Evolutionary conservation across 2,888 invertebrate genomes (phyloP).

Genomic region (Rapana venosa): DNA sequence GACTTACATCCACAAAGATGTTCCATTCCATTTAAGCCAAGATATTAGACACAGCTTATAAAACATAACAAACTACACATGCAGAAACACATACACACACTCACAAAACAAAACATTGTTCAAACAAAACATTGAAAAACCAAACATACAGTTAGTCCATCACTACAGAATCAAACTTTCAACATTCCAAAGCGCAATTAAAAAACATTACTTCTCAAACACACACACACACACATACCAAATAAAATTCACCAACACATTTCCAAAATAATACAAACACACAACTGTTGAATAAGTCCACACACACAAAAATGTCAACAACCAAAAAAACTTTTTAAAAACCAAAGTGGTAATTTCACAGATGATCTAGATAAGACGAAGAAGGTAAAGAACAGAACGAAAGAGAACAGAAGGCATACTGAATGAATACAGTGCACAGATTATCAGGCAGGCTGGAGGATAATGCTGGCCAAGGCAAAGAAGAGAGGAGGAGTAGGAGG

Average conservation of each 20-base stretch:
- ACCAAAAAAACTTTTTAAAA: not conserved
- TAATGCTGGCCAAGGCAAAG: not conserved
- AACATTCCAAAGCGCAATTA: too few relatives aligned
- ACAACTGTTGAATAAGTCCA: too few relatives aligned
- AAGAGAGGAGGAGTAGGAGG: not conserved
- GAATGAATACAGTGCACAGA: slow-evolving; percentile 7
- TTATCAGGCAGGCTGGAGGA: not conserved
- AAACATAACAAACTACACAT: too few relatives aligned
- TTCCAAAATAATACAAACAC: too few relatives aligned
- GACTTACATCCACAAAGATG: too few relatives aligned
- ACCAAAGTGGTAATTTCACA: not conserved
- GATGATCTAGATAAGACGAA: not conserved
- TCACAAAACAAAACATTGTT: too few relatives aligned
- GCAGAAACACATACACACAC: too few relatives aligned
- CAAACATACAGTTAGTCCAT: too few relatives aligned
- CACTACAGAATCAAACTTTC: too few relatives aligned
- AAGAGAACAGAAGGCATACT: not conserved
- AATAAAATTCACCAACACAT: not conserved
- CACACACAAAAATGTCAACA: not conserved
- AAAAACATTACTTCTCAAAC: not conserved
- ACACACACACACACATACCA: not conserved
- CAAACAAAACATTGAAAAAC: too few relatives aligned
- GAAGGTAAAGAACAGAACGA: not conserved
- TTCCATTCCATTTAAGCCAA: too few relatives aligned
- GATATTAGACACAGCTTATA: too few relatives aligned